Evolutionary conservation across 2,797 vertebrate species (phyloP).

Genomic region (Urocyon cinereoargenteus): DNA sequence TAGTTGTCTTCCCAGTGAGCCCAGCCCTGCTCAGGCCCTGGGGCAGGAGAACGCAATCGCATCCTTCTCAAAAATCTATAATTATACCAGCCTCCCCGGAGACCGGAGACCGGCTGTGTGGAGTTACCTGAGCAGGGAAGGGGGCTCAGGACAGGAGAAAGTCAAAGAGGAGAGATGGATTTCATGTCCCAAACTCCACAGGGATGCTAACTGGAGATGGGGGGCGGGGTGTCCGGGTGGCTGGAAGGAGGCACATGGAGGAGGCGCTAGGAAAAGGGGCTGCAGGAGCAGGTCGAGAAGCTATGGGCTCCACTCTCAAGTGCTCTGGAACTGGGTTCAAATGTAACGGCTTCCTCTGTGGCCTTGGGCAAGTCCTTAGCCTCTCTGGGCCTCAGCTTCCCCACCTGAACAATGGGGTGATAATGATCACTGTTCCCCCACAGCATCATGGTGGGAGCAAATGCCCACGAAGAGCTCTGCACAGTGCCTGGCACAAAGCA

Average conservation of each 20-base stretch:
- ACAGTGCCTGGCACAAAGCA: background rate
- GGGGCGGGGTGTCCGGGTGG: background rate
- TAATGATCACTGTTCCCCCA: background rate
- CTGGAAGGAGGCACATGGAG: background rate
- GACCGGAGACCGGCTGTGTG: background rate
- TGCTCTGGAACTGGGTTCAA: background rate
- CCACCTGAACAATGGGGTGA: background rate
- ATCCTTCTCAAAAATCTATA: slow-evolving; percentile 58
- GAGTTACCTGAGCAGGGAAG: background rate
- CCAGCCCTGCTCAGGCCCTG: slow-evolving; percentile 35
- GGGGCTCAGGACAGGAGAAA: background rate
- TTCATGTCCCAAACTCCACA: background rate
- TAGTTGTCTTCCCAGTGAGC: slow-evolving; percentile 76
- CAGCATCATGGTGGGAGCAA: background rate
- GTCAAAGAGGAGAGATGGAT: background rate
- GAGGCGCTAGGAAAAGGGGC: background rate
- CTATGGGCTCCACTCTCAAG: background rate
- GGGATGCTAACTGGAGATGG: background rate
- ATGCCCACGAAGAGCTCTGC: background rate
- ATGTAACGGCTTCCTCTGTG: background rate
- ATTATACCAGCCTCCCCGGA: slow-evolving; percentile 45
- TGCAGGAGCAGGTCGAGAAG: background rate
- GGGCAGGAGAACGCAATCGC: background rate
- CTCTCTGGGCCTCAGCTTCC: background rate
- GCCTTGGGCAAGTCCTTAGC: background rate